A percentile compares a stretch with the other conserved stretches of the same genome.
These are phyloP conservation scores for Aldabrachelys gigantea DNA, from an alignment of 2,113 vertebrate genomes.

Conservation along the genomic window DNA sequence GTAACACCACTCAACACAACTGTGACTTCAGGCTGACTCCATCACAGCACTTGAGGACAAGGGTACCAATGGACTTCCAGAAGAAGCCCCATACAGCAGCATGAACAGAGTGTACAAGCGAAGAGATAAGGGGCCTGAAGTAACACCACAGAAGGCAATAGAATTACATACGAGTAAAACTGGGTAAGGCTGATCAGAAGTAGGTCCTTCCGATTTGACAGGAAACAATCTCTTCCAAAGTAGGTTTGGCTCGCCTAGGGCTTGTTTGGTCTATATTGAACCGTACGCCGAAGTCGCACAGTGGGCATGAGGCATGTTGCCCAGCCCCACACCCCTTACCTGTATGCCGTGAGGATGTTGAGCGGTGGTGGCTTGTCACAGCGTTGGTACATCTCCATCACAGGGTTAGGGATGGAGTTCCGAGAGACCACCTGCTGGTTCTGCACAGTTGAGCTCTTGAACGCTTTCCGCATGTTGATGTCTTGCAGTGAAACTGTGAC, in stretches of 20 bases:
- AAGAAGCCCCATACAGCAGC: background rate
- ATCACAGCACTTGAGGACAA: background rate
- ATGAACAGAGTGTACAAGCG: background rate
- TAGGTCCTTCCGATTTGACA: no score
- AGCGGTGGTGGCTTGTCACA: slow-evolving; percentile 92
- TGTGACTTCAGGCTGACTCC: background rate
- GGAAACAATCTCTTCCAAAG: background rate
- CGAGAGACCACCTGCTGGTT: slow-evolving; percentile 95
- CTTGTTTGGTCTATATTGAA: background rate
- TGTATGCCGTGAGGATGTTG: slow-evolving; percentile 92
- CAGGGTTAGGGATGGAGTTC: slow-evolving; percentile 91
- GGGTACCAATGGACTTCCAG: background rate
- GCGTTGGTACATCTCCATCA: slow-evolving; percentile 93
- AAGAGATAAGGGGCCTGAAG: background rate
- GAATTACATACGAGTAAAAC: background rate
- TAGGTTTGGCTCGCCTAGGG: background rate
- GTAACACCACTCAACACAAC: background rate
- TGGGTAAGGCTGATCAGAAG: background rate
- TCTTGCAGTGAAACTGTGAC: slow-evolving; percentile 90
- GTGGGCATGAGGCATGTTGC: background rate
- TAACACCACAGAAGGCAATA: background rate
- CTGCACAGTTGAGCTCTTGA: slow-evolving; percentile 93
- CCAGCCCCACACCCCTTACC: slow-evolving; percentile 66
- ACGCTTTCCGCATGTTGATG: slow-evolving; percentile 96
- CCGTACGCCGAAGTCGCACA: background rate